Evolutionary conservation across 1,140 invertebrate species (phyloP), one percentile per base, ranked within the genome.

Genomic region (Lethrus apterus): DNA sequence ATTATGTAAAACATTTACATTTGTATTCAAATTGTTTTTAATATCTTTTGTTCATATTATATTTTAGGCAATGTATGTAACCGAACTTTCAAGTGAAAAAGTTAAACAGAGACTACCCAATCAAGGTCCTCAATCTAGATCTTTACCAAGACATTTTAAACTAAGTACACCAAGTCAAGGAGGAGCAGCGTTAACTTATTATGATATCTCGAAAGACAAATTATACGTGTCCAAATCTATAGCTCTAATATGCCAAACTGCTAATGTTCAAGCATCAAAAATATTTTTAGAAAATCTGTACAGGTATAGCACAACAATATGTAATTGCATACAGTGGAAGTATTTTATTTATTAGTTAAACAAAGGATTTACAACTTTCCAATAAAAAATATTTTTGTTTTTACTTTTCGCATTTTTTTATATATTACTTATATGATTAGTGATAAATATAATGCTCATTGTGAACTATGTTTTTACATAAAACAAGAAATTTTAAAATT

Each of bases 161-260:
- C 72, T 92, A 43, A 81, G 84, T 15, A 80, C 84, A 11, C 86
- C 82, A 60, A 79, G 75, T 54, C 78, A 78, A 26, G 78, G 78
- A 47, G 81, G 83, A 21, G 83, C 82, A 48, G 80, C 83, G 48
- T 75, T 84, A 59, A 87, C 79, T 58, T 93, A 90, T 59, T 98
- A 95, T 69, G 92, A 97, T 71, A 84, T 88, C 56, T 81, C 81
- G 64, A 91, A 90, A 74, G 93, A 97, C 71, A 87, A 86, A 69
- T 74, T 98, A 50, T 90, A 85, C 74, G 93, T 95, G 56, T 89
- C 89, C 52, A 98, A 98, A 78, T 90, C 86, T 71, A 92, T 98
- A 65, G 84, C 84, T 46, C 76, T 98, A 21, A 84, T 98, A 47
- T 89, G 87, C 64, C 89, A 90, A 65, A 77, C 90, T 51, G 88